These are phyloP conservation scores for Malurus elegans DNA, from an alignment of 2,113 vertebrate species.

Conservation along the genomic window DNA sequence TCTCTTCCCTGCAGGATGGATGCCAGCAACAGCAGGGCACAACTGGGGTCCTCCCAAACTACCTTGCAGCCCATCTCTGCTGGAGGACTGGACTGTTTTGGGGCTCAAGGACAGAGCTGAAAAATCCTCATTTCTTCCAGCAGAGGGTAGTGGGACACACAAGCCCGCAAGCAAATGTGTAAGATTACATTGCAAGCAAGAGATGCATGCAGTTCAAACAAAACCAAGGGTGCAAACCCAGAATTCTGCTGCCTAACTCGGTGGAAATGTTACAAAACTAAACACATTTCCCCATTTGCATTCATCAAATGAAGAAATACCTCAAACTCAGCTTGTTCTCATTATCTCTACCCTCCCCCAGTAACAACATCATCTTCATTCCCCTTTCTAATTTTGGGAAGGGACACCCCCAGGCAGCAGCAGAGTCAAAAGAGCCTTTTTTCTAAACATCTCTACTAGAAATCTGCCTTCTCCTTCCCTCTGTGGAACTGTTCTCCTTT, in stretches of 20 bases:
- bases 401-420: not conserved
- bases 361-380: not conserved
- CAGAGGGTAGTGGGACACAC: conserved; percentile 24
- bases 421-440: not conserved
- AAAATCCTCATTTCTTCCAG: conserved; percentile 20
- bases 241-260: not conserved
- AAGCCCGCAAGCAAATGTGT: not conserved
- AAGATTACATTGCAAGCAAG: not conserved
- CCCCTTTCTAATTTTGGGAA: not conserved
- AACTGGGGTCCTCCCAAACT: not conserved
- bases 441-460: not conserved
- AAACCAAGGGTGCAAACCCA: not conserved
- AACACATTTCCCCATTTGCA: not conserved
- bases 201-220: not conserved
- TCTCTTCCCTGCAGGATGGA: not conserved
- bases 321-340: not conserved
- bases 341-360: not conserved
- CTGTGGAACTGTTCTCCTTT: not conserved
- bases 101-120: not conserved
- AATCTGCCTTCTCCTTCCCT: not conserved
- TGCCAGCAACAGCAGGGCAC: not conserved
- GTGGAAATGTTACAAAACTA: not conserved
- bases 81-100: not conserved
- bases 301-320: not conserved
- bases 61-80: not conserved